These are phyloP conservation scores for Hymenochirus boettgeri DNA, from an alignment of 2,113 vertebrate genomes.

Conservation along the genomic window DNA sequence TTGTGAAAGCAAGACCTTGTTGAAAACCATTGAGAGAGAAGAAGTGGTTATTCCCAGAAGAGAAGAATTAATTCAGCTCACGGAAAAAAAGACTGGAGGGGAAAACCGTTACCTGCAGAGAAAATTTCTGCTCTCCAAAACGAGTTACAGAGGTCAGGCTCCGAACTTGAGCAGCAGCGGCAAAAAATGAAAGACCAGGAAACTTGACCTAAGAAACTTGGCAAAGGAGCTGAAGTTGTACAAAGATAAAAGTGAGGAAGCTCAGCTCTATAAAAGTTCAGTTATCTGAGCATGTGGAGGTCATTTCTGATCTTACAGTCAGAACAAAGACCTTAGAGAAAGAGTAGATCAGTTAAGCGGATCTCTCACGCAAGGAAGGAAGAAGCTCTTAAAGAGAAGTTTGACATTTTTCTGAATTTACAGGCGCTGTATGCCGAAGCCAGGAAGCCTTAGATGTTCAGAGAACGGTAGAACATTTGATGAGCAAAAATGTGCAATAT, in stretches of 20 bases:
- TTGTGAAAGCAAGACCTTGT: conserved; percentile 56
- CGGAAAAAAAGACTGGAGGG: conserved; percentile 51
- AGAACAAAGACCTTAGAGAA: conserved; percentile 50
- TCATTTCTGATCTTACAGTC: conserved; percentile 60
- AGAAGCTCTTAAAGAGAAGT: conserved; percentile 57
- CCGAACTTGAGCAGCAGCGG: conserved; percentile 45
- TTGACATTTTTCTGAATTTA: conserved; percentile 52
- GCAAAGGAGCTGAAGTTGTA: conserved; percentile 56
- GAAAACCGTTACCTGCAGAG: conserved; percentile 57
- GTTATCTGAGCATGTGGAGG: conserved; percentile 63
- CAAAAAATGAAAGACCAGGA: conserved; percentile 56
- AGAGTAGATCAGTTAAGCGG: conserved; percentile 51
- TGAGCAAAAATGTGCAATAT: conserved; percentile 54
- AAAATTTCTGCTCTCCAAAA: conserved; percentile 58
- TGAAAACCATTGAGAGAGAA: conserved; percentile 53
- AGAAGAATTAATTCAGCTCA: conserved; percentile 59
- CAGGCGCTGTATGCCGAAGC: conserved; percentile 53
- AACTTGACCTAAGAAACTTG: conserved; percentile 51
- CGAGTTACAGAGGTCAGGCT: conserved; percentile 51
- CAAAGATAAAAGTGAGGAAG: conserved; percentile 60
- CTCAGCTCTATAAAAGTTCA: conserved; percentile 57
- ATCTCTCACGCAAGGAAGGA: conserved; percentile 59
- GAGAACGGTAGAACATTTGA: conserved; percentile 54
- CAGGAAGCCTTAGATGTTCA: conserved; percentile 61
- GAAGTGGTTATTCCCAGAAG: conserved; percentile 57